Percentiles rank a stretch among this genome's conserved stretches.
These are phyloP conservation scores for Daboia siamensis DNA, from an alignment of 2,113 vertebrate species.

Conservation along the genomic window DNA sequence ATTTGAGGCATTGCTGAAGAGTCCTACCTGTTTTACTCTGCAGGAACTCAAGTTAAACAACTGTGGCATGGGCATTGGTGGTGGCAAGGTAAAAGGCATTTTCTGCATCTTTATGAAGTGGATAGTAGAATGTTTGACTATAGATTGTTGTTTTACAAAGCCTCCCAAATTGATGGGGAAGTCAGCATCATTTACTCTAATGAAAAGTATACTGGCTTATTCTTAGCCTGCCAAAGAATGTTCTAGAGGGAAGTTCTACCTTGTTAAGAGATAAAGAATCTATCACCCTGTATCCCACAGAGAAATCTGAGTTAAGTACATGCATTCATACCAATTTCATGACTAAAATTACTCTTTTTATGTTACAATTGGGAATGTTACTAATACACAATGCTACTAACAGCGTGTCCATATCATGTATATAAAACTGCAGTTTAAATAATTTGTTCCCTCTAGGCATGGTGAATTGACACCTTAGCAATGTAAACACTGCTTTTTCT, in stretches of 20 bases:
- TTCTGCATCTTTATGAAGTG: not conserved
- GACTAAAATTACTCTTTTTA: not conserved
- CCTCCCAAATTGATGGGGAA: not conserved
- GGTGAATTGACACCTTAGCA: not conserved
- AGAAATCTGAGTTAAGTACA: not conserved
- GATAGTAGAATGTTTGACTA: not conserved
- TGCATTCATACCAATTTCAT: not conserved
- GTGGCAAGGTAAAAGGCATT: constrained; percentile 83
- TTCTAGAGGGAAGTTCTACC: not conserved
- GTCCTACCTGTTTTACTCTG: constrained; percentile 82
- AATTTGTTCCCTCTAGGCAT: not conserved
- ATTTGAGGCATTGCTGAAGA: constrained; percentile 89
- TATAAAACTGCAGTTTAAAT: fast-evolving
- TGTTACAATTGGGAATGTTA: not conserved
- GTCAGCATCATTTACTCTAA: not conserved
- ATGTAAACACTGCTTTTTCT: constrained; percentile 25
- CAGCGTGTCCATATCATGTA: not conserved
- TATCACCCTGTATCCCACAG: not conserved
- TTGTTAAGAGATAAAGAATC: not conserved
- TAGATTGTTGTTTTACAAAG: not conserved
- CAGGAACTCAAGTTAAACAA: constrained; percentile 93
- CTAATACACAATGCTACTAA: not conserved
- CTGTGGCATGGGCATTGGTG: constrained; percentile 96
- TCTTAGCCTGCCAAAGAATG: not conserved
- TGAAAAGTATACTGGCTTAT: not conserved